Evolutionary conservation across 1,140 invertebrate species (phyloP).

Genomic region (Latrodectus geometricus): DNA sequence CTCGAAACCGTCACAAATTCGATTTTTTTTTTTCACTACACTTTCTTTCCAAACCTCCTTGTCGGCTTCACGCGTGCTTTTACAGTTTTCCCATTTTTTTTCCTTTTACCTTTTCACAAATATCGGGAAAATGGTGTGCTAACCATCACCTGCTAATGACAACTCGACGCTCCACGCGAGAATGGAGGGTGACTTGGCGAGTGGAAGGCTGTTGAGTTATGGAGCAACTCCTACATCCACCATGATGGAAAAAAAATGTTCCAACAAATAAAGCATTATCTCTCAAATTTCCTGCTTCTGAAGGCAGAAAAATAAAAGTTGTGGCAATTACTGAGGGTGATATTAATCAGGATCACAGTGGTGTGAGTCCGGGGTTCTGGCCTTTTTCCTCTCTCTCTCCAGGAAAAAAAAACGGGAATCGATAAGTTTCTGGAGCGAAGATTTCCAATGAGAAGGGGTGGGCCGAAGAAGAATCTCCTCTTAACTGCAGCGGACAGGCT

Average conservation of each 20-base stretch:
- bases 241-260: not conserved
- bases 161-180: constrained; percentile 30
- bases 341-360: constrained; percentile 39
- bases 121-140: constrained; percentile 27
- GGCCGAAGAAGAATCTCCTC: not conserved
- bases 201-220: not conserved
- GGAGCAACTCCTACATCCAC: not conserved
- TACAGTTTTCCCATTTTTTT: constrained; percentile 27
- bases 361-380: constrained; percentile 1
- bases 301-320: not conserved
- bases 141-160: constrained; percentile 51
- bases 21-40: not conserved
- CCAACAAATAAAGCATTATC: constrained; percentile 37
- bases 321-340: constrained; percentile 40
- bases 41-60: too few relatives aligned
- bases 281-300: not conserved
- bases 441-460: not conserved
- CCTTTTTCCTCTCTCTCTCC: not conserved
- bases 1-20: constrained; percentile 40
- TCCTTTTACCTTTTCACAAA: constrained; percentile 17
- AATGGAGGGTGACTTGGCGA: not conserved
- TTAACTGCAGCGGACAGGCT: constrained; percentile 48
- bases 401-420: constrained; percentile 11
- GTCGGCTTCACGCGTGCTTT: not conserved
- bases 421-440: constrained; percentile 17